These are phyloP conservation scores for Diglossa cyanea DNA, from an alignment of 2,797 vertebrate genomes.

Conservation along the genomic window DNA sequence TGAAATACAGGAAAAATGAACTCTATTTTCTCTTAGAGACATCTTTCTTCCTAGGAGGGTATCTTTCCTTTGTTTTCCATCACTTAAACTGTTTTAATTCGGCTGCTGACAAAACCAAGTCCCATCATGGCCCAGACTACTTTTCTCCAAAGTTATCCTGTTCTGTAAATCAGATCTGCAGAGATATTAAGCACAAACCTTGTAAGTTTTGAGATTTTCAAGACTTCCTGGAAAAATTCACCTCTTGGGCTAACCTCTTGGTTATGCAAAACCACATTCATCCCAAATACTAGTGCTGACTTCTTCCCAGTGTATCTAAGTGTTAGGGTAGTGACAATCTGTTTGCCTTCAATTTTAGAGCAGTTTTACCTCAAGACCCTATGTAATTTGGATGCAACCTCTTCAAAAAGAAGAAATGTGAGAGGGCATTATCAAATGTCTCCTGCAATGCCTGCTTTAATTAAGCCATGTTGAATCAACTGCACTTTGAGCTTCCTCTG, in stretches of 20 bases:
- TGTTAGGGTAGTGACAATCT: background rate
- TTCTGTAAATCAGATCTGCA: background rate
- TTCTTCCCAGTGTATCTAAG: background rate
- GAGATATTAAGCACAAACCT: background rate
- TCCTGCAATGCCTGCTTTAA: conserved; percentile 28
- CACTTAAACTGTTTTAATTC: background rate
- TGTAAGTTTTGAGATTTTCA: background rate
- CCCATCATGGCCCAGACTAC: background rate
- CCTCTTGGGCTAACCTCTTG: background rate
- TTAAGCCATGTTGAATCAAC: conserved; percentile 25
- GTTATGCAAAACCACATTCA: background rate
- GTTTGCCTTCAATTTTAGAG: background rate
- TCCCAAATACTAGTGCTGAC: background rate
- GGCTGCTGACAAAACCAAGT: background rate
- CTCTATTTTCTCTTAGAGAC: background rate
- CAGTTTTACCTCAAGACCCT: background rate
- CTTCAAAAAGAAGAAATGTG: background rate
- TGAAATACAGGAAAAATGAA: background rate
- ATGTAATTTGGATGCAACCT: background rate
- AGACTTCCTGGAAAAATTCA: background rate
- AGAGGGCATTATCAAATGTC: background rate
- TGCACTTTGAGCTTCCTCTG: background rate
- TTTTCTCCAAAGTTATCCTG: background rate
- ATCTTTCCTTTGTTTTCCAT: background rate
- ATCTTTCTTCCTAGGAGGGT: background rate